Base-by-base conservation (phyloP, 2,113 vertebrate species). In the Pongo pygmaeus region DNA sequence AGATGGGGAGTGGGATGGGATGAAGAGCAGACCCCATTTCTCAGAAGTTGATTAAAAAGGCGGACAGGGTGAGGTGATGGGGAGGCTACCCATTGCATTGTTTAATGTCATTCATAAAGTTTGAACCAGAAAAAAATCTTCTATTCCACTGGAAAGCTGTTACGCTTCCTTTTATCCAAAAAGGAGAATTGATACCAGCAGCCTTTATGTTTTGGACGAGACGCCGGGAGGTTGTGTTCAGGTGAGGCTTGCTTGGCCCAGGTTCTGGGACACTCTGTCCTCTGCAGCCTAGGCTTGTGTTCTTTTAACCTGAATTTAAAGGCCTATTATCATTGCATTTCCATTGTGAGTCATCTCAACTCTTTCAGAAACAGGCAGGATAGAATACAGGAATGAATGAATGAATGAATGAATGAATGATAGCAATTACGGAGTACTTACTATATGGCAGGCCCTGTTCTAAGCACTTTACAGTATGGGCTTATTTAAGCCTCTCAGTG, bases 301-400 rank as follows among this genome's bases (percentile, higher is more conserved):
- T 78, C 43, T 12, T 84, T 55, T 46, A 40, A 61, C 67, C 13
- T 67, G 35, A 59, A 32, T 38, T 69, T 13, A 46, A 78, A 59
- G 50, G 32, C 86, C 81, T 43, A 5, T 80, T 17, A 2, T 2
- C 27, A 6, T 43, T 55, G 30, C 61, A 20, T 67, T 86, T 74
- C 84, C 43, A 22, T 3, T 46, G 40, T 46, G 40, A 81, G 93
- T 52, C 59, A 22, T 67, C 70, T 59, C 61, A 25, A 17, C 72
- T 61, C 78, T 78, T 46, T 30, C 23, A 38, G 75, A 86, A 97
- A 85, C 11, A 91, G 86, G 80, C 14, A 23, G 64, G 67, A 32
- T 0, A 30, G 90, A 64, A 14, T 57, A 13, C 61, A 14, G 13
- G 12, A 43, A 8, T 38, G 72, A 22, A 35, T 9, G 79, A 59